A percentile compares a stretch with the other conserved stretches of the same genome.
Evolutionary conservation across 2,113 vertebrate genomes (phyloP).

Genomic region (Labeo catla): DNA sequence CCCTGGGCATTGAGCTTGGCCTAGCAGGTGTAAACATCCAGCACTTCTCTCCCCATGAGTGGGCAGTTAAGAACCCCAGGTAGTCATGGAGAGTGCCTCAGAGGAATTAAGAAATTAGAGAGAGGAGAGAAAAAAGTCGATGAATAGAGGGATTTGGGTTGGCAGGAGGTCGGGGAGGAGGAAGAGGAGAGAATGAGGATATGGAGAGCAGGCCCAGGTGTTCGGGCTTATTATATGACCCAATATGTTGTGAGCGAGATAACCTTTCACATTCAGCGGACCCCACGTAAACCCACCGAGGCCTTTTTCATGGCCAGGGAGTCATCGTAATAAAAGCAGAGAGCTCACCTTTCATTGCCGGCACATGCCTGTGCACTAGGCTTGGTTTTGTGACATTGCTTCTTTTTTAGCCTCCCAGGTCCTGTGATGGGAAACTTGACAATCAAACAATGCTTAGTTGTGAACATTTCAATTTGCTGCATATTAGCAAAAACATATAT

Average conservation of each 20-base stretch:
- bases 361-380: slow-evolving; percentile 2
- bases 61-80: slow-evolving; percentile 65
- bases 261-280: slow-evolving; percentile 68
- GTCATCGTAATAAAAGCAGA: slow-evolving; percentile 33
- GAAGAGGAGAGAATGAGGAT: slow-evolving; percentile 27
- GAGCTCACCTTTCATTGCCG: slow-evolving; percentile 33
- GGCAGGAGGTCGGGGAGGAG: slow-evolving; percentile 19
- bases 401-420: neutral
- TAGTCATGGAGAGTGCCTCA: slow-evolving; percentile 64
- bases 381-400: slow-evolving; percentile 19
- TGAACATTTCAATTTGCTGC: neutral
- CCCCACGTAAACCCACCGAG: slow-evolving; percentile 12
- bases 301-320: slow-evolving; percentile 43
- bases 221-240: slow-evolving; percentile 59
- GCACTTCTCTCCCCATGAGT: slow-evolving; percentile 68
- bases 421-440: neutral
- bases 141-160: slow-evolving; percentile 21
- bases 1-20: slow-evolving; percentile 74
- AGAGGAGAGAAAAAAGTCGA: slow-evolving; percentile 40
- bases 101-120: slow-evolving; percentile 72
- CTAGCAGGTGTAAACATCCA: slow-evolving; percentile 80
- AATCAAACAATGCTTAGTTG: neutral
- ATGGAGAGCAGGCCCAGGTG: slow-evolving; percentile 64
- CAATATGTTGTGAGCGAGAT: slow-evolving; percentile 63
- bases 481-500: neutral